A percentile compares a stretch with the other conserved stretches of the same genome.
Evolutionary conservation across 92 coral and sea anemone species (phyloP).

Genomic region (Isaurus tuberculatus): DNA sequence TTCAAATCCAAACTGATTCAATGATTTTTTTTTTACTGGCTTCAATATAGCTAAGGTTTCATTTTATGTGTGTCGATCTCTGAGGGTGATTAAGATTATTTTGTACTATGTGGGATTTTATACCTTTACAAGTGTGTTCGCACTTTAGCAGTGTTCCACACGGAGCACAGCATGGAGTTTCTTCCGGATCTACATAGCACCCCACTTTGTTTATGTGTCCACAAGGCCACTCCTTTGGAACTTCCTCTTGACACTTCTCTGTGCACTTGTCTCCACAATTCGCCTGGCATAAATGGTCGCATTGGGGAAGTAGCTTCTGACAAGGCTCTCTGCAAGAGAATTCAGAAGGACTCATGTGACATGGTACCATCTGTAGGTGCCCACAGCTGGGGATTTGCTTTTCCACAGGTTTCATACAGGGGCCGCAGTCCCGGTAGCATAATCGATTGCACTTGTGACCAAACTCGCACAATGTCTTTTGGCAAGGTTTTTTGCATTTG

Average conservation of each 20-base stretch:
- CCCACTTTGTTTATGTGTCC: constrained; percentile 59
- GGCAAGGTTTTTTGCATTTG: constrained; percentile 45
- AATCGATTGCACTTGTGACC: constrained; percentile 62
- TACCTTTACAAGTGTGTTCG: too few species aligned
- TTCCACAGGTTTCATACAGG: constrained; percentile 45
- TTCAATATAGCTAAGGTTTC: too few species aligned
- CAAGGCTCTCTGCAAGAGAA: constrained; percentile 35
- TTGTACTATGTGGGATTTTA: too few species aligned
- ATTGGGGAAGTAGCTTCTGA: constrained; percentile 44
- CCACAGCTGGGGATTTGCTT: constrained; percentile 59
- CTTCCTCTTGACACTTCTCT: constrained; percentile 1
- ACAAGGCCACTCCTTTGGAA: constrained; percentile 66
- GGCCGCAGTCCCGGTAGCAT: constrained; percentile 58
- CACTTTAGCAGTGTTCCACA: too few species aligned
- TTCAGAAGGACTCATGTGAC: constrained; percentile 38
- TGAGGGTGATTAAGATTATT: too few species aligned
- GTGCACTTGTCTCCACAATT: constrained; percentile 49
- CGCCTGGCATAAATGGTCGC: constrained; percentile 64
- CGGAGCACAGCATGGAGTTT: too few species aligned
- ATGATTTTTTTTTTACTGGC: too few species aligned
- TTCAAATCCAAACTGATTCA: too few species aligned
- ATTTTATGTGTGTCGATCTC: too few species aligned
- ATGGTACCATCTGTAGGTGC: too few species aligned
- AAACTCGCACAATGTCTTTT: constrained; percentile 30
- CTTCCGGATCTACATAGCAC: too few species aligned